Conservation (phyloP, 2,113 vertebrate species). For the Neomonachus schauinslandi region DNA sequence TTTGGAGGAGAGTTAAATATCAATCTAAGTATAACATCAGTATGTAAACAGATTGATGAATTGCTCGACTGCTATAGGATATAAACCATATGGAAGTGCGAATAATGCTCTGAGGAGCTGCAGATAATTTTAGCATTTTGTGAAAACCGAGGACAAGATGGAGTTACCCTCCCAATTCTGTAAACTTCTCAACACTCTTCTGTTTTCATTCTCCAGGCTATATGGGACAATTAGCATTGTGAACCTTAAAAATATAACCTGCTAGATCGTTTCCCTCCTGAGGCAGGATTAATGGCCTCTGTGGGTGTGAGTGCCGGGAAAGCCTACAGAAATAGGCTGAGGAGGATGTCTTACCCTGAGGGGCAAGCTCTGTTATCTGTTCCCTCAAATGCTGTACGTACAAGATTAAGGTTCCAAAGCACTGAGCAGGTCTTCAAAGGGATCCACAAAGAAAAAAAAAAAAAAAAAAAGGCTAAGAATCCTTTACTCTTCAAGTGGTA, state of each 20-base stretch:
- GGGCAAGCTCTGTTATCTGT: background rate
- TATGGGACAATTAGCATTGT: background rate
- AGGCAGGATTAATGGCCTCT: background rate
- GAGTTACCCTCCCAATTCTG: background rate
- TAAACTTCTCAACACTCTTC: background rate
- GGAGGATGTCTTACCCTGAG: no score
- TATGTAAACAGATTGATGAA: conserved; percentile 73
- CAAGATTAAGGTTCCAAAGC: background rate
- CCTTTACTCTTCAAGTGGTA: background rate
- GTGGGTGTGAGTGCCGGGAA: background rate
- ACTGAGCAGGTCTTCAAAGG: background rate
- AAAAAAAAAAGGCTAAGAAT: background rate
- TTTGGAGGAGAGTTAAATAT: conserved; percentile 71
- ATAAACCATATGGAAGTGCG: conserved; percentile 66
- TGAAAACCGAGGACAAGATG: conserved; percentile 17
- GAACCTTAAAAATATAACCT: conserved; percentile 39
- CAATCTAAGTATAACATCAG: conserved; percentile 64
- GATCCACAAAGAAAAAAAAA: background rate
- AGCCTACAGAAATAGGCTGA: background rate
- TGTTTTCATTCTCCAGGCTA: conserved; percentile 51
- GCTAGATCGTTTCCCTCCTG: background rate
- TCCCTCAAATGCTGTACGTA: background rate
- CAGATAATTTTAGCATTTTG: conserved; percentile 64
- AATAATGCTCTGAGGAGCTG: conserved; percentile 34
- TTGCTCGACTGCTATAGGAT: conserved; percentile 18